These are phyloP conservation scores for Cantharis rufa DNA, from an alignment of 2,888 invertebrate species.

Conservation along the genomic window DNA sequence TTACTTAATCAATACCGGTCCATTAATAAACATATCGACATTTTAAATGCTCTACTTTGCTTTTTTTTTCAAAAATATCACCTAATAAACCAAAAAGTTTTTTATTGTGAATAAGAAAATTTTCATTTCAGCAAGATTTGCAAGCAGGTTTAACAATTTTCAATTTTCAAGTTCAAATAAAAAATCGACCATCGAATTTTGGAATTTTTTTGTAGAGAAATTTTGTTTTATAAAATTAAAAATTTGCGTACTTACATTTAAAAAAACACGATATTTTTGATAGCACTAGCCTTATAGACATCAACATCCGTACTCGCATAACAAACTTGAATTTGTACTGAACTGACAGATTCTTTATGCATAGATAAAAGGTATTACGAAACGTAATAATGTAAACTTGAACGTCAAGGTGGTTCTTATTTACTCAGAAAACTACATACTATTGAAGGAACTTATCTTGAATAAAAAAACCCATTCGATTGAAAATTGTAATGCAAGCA, in stretches of 20 bases:
- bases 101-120: no score
- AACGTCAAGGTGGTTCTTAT: neutral
- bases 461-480: neutral
- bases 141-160: no score
- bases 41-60: neutral
- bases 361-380: neutral
- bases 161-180: neutral
- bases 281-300: neutral
- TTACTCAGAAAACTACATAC: neutral
- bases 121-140: no score
- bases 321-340: neutral
- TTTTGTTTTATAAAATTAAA: neutral
- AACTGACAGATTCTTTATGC: neutral
- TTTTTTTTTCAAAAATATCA: neutral
- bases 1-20: neutral
- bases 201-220: no score
- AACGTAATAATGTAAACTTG: neutral
- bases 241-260: neutral
- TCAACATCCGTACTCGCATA: neutral
- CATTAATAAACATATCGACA: neutral
- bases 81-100: neutral
- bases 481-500: neutral
- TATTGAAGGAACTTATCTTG: neutral
- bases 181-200: neutral
- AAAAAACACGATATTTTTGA: neutral